Conservation (phyloP, 2,888 invertebrate genomes). For the Morpho achilles region DNA sequence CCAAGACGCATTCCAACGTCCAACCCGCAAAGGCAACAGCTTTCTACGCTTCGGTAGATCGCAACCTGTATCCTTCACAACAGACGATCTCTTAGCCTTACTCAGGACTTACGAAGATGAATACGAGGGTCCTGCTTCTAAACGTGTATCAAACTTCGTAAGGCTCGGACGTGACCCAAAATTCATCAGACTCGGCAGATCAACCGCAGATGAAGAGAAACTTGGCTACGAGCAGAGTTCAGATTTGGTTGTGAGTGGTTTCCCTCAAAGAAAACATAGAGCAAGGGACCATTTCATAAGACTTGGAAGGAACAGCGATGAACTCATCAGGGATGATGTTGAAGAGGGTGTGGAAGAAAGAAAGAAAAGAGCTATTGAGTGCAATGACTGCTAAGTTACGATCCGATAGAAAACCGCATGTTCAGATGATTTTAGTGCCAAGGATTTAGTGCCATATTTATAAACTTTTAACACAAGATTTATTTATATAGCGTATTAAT, state of each 20-base stretch:
- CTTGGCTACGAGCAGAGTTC: constrained; percentile 42
- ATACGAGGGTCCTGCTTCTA: constrained; percentile 46
- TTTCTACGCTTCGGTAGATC: constrained; percentile 68
- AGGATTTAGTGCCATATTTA: constrained; percentile 25
- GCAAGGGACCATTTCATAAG: constrained; percentile 68
- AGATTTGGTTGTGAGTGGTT: constrained; percentile 45
- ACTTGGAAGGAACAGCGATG: constrained; percentile 65
- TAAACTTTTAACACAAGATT: constrained; percentile 8
- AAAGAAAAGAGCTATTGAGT: constrained; percentile 55
- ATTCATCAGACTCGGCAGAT: constrained; percentile 72
- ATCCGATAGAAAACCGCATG: constrained; percentile 20
- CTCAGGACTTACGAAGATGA: constrained; percentile 62
- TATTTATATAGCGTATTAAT: constrained; percentile 2
- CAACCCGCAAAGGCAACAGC: constrained; percentile 55
- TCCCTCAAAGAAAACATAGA: constrained; percentile 61
- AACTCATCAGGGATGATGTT: constrained; percentile 43
- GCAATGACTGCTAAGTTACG: constrained; percentile 53
- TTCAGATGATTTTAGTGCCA: constrained; percentile 28
- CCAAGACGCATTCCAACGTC: constrained; percentile 52
- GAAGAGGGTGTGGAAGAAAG: constrained; percentile 50
- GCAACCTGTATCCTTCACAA: constrained; percentile 52
- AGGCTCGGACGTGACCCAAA: constrained; percentile 65
- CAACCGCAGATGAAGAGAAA: constrained; percentile 48
- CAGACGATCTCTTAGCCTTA: constrained; percentile 61
- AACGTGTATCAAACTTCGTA: constrained; percentile 58